Percentiles rank a stretch among this genome's conserved stretches.
Conservation (phyloP, 2,113 vertebrate species). For the Apteryx owenii region DNA sequence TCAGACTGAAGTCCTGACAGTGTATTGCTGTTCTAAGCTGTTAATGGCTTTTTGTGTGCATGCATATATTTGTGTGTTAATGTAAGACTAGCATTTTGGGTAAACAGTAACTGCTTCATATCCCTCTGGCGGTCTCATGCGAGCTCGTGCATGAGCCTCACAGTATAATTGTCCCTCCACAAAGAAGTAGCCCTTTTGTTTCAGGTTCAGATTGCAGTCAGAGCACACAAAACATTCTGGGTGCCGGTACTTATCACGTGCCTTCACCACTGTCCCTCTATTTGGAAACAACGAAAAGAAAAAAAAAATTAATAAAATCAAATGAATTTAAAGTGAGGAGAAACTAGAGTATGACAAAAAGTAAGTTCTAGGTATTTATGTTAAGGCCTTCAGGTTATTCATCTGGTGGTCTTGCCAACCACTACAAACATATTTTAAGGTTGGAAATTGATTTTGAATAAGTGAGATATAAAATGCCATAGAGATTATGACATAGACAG, state of each 20-base stretch:
- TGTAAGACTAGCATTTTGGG: conserved; percentile 77
- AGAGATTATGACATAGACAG: background rate
- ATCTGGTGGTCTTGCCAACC: background rate
- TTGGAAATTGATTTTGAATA: background rate
- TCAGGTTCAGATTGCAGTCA: conserved; percentile 94
- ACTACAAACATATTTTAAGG: background rate
- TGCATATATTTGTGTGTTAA: background rate
- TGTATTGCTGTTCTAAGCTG: conserved; percentile 35
- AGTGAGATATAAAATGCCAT: background rate
- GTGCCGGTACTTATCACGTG: conserved; percentile 91
- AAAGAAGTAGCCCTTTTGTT: conserved; percentile 97
- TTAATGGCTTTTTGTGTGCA: background rate
- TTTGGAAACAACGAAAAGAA: background rate
- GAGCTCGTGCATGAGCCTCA: conserved; percentile 90
- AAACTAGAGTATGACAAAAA: background rate
- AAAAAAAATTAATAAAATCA: background rate
- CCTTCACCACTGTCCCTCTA: conserved; percentile 95
- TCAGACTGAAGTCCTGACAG: background rate
- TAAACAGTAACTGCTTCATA: conserved; percentile 90
- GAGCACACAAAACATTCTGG: conserved; percentile 96
- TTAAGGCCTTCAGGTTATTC: background rate
- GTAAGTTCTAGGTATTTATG: background rate
- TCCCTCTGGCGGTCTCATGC: conserved; percentile 90
- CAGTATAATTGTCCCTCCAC: conserved; percentile 96
- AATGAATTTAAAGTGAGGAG: background rate